phyloP scores from a whole-genome alignment of 2,797 vertebrate genomes.

The Staurois parvus region DNA sequence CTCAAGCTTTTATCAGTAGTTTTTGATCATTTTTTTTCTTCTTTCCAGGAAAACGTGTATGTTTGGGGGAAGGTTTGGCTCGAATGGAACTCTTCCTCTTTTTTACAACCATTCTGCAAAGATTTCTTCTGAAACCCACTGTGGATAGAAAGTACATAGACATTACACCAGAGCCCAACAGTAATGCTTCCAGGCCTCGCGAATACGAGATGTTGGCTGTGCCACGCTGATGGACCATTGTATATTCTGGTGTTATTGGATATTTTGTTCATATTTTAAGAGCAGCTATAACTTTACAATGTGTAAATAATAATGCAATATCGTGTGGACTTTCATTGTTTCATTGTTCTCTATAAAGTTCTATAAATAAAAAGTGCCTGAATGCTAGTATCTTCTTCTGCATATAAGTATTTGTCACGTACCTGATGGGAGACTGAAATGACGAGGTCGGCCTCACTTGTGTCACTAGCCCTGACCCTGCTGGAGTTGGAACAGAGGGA shows the following conservation, averaged over 20 bases:
- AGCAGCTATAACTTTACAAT: too few relatives aligned
- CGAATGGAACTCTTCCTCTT: slow-evolving; percentile 78
- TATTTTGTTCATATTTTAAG: not conserved
- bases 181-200: slow-evolving; percentile 64
- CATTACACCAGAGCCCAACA: slow-evolving; percentile 68
- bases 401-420: too few relatives aligned
- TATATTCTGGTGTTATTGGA: not conserved
- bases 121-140: slow-evolving; percentile 70
- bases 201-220: slow-evolving; percentile 63
- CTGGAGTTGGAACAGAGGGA: too few relatives aligned
- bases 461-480: too few relatives aligned
- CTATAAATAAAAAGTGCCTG: too few relatives aligned
- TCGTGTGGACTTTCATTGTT: too few relatives aligned
- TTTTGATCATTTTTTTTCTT: not conserved
- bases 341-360: too few relatives aligned
- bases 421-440: too few relatives aligned
- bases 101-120: slow-evolving; percentile 65
- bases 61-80: slow-evolving; percentile 75
- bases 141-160: slow-evolving; percentile 72
- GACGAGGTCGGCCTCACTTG: too few relatives aligned
- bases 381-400: too few relatives aligned
- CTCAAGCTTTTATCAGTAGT: too few relatives aligned
- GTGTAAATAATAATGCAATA: too few relatives aligned
- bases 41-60: slow-evolving; percentile 70
- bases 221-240: slow-evolving; percentile 28